A percentile compares a stretch with the other conserved stretches of the same genome.
Conservation (phyloP, 2,113 vertebrate species). For the Cottus gobio region DNA sequence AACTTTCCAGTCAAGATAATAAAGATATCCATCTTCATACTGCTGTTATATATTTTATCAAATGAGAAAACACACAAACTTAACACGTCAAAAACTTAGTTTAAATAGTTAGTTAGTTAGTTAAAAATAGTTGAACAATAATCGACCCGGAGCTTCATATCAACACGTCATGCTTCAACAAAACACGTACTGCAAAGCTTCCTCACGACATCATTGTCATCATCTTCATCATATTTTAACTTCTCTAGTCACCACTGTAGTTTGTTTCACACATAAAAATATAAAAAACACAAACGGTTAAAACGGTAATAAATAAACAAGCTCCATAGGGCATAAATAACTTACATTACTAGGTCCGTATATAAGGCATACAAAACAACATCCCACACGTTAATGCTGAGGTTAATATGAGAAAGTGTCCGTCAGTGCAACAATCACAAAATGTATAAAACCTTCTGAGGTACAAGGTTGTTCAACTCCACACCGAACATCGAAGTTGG, state of each 20-base stretch:
- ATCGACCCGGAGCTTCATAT: conserved; percentile 7
- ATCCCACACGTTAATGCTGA: conserved; percentile 65
- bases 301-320: conserved; percentile 58
- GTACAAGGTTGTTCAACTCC: conserved; percentile 69
- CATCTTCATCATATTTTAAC: conserved; percentile 18
- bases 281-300: conserved; percentile 41
- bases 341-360: conserved; percentile 76
- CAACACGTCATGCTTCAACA: conserved; percentile 36
- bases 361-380: conserved; percentile 78
- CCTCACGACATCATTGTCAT: not conserved
- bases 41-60: not conserved
- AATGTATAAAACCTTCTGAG: conserved; percentile 64
- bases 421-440: conserved; percentile 75
- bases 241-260: conserved; percentile 38
- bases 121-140: conserved; percentile 21
- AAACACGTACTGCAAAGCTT: conserved; percentile 53
- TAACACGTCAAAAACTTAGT: not conserved
- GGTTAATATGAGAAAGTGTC: conserved; percentile 72
- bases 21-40: conserved; percentile 4
- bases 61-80: conserved; percentile 36
- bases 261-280: conserved; percentile 40
- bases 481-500: conserved; percentile 63
- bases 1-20: not conserved
- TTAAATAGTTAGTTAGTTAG: no score
- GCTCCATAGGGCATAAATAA: conserved; percentile 70